Percentiles rank a stretch among this genome's conserved stretches.
Conservation (phyloP, 2,888 invertebrate genomes). For the Pogonocherus hispidulus region DNA sequence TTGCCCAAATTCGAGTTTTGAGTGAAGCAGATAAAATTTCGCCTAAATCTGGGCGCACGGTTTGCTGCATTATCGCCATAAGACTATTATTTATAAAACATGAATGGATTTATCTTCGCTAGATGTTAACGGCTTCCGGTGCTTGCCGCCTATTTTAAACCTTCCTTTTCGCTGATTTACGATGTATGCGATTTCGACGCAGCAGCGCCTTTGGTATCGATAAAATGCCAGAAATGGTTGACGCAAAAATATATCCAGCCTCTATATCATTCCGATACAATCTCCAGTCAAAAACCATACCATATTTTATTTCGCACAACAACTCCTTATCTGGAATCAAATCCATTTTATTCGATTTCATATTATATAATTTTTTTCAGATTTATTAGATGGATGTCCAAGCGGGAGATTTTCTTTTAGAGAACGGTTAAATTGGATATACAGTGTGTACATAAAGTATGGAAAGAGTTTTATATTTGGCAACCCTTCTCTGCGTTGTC, state of each 20-base stretch:
- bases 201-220: slow-evolving; percentile 46
- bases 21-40: background rate
- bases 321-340: slow-evolving; percentile 42
- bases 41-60: background rate
- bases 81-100: background rate
- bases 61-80: background rate
- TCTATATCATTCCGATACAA: slow-evolving; percentile 29
- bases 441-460: no score
- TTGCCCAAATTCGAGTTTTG: no score
- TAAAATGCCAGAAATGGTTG: slow-evolving; percentile 41
- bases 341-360: slow-evolving; percentile 39
- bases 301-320: slow-evolving; percentile 38
- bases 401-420: no score
- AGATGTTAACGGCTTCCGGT: slow-evolving; percentile 35
- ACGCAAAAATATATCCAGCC: slow-evolving; percentile 33
- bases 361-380: slow-evolving; percentile 5
- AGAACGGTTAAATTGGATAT: no score
- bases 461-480: no score
- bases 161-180: slow-evolving; percentile 37
- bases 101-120: slow-evolving; percentile 25
- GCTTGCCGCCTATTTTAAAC: slow-evolving; percentile 30
- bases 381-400: background rate
- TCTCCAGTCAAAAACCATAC: slow-evolving; percentile 36
- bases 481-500: no score
- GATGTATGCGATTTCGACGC: slow-evolving; percentile 34